These are phyloP conservation scores for Ifrita kowaldi DNA, from an alignment of 2,113 vertebrate species.

Conservation along the genomic window DNA sequence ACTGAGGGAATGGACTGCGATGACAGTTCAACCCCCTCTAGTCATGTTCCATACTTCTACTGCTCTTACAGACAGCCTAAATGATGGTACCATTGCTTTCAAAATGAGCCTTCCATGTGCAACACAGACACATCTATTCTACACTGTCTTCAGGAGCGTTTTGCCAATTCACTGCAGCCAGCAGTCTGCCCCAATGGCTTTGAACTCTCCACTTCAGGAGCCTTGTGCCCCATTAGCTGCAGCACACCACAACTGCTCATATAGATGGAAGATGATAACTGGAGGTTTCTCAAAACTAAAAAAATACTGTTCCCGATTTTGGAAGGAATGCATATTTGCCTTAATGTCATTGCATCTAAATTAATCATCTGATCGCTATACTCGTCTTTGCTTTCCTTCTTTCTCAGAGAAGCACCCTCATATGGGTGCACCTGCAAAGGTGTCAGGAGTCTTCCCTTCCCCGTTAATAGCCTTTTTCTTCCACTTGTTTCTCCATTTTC, in stretches of 20 bases:
- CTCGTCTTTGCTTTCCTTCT: background rate
- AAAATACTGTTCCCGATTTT: background rate
- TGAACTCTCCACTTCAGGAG: background rate
- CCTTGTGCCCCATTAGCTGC: background rate
- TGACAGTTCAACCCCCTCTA: background rate
- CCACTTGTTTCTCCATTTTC: background rate
- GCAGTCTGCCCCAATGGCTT: background rate
- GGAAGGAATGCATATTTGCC: background rate
- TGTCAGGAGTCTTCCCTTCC: background rate
- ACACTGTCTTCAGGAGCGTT: rapidly evolving
- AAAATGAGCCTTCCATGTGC: background rate
- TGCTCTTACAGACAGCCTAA: background rate
- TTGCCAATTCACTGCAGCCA: background rate
- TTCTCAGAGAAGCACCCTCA: background rate
- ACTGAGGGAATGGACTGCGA: background rate
- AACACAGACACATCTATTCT: rapidly evolving
- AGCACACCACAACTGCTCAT: background rate
- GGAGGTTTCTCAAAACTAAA: background rate
- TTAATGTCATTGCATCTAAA: background rate
- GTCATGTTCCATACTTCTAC: background rate
- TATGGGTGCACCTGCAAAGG: background rate
- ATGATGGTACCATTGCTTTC: background rate
- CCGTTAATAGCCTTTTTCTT: background rate
- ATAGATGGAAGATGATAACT: background rate
- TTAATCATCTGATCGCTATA: background rate